phyloP scores from a whole-genome alignment of 1,140 invertebrate genomes.

The Venustaconcha ellipsiformis region DNA sequence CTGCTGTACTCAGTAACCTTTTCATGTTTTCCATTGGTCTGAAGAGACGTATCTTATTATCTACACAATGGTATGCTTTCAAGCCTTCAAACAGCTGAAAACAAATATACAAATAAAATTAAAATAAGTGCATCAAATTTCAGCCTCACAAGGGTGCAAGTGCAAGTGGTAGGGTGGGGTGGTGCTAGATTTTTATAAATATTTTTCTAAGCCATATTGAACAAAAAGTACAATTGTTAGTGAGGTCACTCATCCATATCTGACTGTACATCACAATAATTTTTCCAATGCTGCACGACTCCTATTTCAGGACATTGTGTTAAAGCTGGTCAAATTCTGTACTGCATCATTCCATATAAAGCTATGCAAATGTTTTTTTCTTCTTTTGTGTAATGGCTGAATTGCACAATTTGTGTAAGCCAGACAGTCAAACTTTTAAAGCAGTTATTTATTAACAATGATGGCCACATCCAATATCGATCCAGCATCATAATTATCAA shows the following conservation, averaged over 20 bases:
- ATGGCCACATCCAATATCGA: too few species aligned
- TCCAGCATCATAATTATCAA: too few species aligned
- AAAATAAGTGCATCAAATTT: background rate
- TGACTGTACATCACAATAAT: too few species aligned
- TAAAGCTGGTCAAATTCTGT: too few species aligned
- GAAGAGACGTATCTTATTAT: conserved; percentile 94
- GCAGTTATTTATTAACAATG: too few species aligned
- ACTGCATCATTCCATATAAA: too few species aligned
- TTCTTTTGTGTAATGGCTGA: too few species aligned
- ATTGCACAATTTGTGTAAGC: too few species aligned
- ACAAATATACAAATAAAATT: conserved; percentile 24
- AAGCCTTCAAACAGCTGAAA: conserved; percentile 97
- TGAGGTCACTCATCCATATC: background rate
- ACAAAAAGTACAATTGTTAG: background rate
- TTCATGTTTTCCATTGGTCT: conserved; percentile 96
- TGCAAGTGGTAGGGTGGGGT: background rate
- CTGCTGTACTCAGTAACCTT: conserved; percentile 88
- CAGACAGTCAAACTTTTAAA: too few species aligned
- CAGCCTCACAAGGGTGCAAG: background rate
- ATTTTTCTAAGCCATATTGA: background rate
- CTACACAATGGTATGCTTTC: conserved; percentile 96
- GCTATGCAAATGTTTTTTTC: too few species aligned
- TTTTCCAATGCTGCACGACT: too few species aligned
- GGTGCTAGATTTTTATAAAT: background rate
- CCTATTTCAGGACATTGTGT: too few species aligned